Base-by-base conservation (phyloP, 2,113 vertebrate genomes). In the Ptychochromis oligacanthus region DNA sequence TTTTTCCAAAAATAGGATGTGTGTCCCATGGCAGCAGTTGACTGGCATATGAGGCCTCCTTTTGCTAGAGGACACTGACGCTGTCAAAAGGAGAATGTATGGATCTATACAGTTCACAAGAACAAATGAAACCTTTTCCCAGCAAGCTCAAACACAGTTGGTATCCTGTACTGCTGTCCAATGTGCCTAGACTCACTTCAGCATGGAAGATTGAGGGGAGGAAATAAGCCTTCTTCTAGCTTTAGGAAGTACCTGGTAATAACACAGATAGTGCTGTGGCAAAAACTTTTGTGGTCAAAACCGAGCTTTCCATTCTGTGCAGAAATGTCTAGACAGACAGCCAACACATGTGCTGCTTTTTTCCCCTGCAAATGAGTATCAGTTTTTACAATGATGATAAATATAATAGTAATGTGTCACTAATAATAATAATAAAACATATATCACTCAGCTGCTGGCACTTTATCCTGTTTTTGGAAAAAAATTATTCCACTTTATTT, bases 31-130 rank as follows among this genome's bases (percentile, higher is more conserved):
- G 3, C 13, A 65, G n/a, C 36, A 43, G n/a, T n/a, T n/a, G 36
- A 1, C 4, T 0, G 4, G 43, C 36, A 17, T 24, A 22, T 6
- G 2, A 1, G 38, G 8, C 7, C 46, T 67, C 24, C 38, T 46
- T 43, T 11, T 38, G 14, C 7, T 15, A 17, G 22, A 67, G 1
- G 24, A 67, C 1, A 2, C 0, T 46, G 22, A 10, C 15, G 26
- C 17, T 26, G 8, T 26, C 24, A 17, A 0, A 6, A 43, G 14
- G 24, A 13, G 14, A 3, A 46, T 1, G 1, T 67, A 46, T 67
- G 46, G 0, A 1, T 46, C 24, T 11, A 24, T 18, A 22, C 0
- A 46, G 40, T 46, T 14, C 62, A 67, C 38, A 67, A n/a, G n/a
- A 40, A 64, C 61, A 64, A 34, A 15, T 1, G 22, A 46, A 46